Base-by-base conservation (phyloP, 2,797 vertebrate genomes). In the Neomorphus geoffroyi region DNA sequence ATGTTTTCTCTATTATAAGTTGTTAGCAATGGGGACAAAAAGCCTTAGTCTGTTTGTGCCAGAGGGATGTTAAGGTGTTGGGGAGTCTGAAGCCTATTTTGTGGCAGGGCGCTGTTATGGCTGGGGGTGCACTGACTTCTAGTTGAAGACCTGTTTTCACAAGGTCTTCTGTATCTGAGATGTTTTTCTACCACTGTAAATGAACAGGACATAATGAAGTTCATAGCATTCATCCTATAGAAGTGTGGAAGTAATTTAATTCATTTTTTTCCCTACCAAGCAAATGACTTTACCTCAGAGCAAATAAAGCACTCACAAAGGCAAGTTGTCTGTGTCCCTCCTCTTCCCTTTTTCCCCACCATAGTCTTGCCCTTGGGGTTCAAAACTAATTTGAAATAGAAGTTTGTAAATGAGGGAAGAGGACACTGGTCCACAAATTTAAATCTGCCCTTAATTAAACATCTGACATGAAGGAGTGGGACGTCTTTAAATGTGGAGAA, bases 381-480 rank as follows among this genome's bases (percentile, higher is more conserved):
- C 33, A 60, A 39, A 65, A 35, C 60, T 66, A 66, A 48, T 27
- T 46, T 35, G 60, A 79, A 43, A 69, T 1, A 51, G 35, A 73
- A 17, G 28, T 56, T 54, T 90, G 18, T 64, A 64, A 83, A 30
- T 13, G 30, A 37, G 54, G 64, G 50, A 65, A 60, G 50, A 57
- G 50, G 45, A 92, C 56, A 24, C 24, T 19, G 51, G 5, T 51
- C 27, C 35, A 43, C 22, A n/a, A 23, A 64, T 82, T 80, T 39
- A 26, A 24, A 70, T 33, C 69, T 48, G 19, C 37, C 12, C 39
- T 80, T 48, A 24, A 3, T 56, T 53, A 39, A 80, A 21, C 14
- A 30, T 21, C 35, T 78, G 6, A 51, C 0, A 0, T 0, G 30
- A 57, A 45, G 48, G 27, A 74, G 18, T 0, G 0, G 51, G 54